Evolutionary conservation across 30 jellyfish, hydroid and myxozoan species (phyloP).

Genomic region (Catostylus mosaicus): DNA sequence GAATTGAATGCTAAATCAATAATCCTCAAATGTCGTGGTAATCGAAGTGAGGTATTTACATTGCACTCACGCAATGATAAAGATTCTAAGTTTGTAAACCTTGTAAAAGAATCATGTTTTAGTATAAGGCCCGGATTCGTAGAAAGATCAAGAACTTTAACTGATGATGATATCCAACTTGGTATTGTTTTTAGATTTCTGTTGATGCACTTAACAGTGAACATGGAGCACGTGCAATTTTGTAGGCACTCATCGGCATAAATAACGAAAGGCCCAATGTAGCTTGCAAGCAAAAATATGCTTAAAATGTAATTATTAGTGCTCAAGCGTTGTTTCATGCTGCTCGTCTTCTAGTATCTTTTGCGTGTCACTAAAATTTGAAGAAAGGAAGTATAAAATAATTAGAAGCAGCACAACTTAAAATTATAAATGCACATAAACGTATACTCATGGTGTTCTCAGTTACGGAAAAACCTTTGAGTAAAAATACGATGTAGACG

Average conservation of each 20-base stretch:
- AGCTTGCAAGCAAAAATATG: no score
- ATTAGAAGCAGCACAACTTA: no score
- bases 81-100: not conserved
- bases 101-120: not conserved
- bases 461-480: no score
- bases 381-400: no score
- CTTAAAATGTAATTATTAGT: no score
- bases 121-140: constrained; percentile 2
- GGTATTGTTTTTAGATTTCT: not conserved
- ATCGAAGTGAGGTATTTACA: not conserved
- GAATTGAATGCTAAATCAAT: constrained; percentile 3
- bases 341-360: no score
- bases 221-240: not conserved
- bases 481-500: no score
- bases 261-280: no score
- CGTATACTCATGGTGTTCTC: no score
- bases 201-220: not conserved
- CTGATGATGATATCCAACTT: not conserved
- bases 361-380: no score
- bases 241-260: not conserved
- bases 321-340: no score
- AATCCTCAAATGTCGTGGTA: not conserved
- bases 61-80: not conserved
- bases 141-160: not conserved
- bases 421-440: no score